Base-by-base conservation (phyloP, 2,113 vertebrate species). In the Triplophysa siluroides region DNA sequence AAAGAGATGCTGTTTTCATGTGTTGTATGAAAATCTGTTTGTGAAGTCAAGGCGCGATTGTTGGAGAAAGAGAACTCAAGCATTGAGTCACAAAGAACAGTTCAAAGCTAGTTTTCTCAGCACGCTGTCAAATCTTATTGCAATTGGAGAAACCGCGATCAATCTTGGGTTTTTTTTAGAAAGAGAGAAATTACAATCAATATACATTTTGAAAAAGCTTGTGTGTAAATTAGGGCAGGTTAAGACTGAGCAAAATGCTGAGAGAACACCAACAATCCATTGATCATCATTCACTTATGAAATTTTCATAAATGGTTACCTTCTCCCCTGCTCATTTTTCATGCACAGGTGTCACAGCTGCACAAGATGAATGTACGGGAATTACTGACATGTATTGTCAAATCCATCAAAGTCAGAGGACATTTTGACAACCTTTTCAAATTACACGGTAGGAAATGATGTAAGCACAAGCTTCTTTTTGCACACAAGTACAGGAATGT, bases 311-410 rank as follows among this genome's bases (percentile, higher is more conserved):
- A 64, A 50, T 64, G 43, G 60, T 52, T 76, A 64, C 23, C 43
- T 33, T 76, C 45, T 29, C 21, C 19, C 43, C 21, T 19, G 13
- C 8, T 73, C 62, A 52, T 83, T 67, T 83, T 75, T 74, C 70
- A 74, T 38, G 18, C 76, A 66, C 23, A 65, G 76, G 23, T 64
- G 43, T 76, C 18, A 13, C 43, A 18, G 26, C 61, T 58, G 19
- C 19, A 21, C 54, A 58, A 58, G 54, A 58, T 58, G 24, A 18
- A 24, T 63, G 61, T 33, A 9, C 2, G 11, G 26, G 24, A 63
- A 64, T 76, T 52, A 65, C 23, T 52, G 60, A 64, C 0, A 3
- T 65, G 24, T 33, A 64, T 38, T 76, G 14, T 75, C 72, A 75
- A 47, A 75, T 75, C 58, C 41, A 18, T 64, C 60, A 65, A 76